A percentile compares a stretch with the other conserved stretches of the same genome.
phyloP scores from a whole-genome alignment of 2,888 invertebrate species.

The Plebejus argus region DNA sequence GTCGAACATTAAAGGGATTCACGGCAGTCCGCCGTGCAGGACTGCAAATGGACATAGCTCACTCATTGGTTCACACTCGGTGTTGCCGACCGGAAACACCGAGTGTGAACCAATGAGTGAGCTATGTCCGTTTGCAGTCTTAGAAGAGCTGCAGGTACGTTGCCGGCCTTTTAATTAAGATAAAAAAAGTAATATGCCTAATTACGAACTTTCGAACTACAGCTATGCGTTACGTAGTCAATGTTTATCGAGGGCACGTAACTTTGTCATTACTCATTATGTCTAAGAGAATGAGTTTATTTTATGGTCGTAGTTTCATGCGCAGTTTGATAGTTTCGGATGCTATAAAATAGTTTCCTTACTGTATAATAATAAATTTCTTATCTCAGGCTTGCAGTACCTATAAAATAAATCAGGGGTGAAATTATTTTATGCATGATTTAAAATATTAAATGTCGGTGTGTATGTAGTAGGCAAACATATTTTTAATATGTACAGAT shows the following conservation, averaged over 20 bases:
- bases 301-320: background rate
- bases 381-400: conserved; percentile 10
- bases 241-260: background rate
- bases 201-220: background rate
- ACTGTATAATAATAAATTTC: background rate
- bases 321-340: background rate
- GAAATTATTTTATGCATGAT: conserved; percentile 60
- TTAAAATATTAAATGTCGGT: conserved; percentile 39
- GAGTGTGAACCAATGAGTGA: no score
- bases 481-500: background rate
- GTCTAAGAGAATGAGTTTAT: background rate
- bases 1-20: no score
- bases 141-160: no score
- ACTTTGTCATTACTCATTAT: background rate
- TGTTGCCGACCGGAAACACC: no score
- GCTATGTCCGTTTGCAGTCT: no score
- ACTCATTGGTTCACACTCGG: no score
- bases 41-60: no score
- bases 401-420: conserved; percentile 52
- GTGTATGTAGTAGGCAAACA: background rate
- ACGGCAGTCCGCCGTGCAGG: no score
- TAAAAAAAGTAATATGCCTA: no score
- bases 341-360: conserved; percentile 26
- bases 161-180: no score
- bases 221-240: background rate